Evolutionary conservation across 2,888 invertebrate genomes (phyloP).

Genomic region (Tricholauxania praeusta): DNA sequence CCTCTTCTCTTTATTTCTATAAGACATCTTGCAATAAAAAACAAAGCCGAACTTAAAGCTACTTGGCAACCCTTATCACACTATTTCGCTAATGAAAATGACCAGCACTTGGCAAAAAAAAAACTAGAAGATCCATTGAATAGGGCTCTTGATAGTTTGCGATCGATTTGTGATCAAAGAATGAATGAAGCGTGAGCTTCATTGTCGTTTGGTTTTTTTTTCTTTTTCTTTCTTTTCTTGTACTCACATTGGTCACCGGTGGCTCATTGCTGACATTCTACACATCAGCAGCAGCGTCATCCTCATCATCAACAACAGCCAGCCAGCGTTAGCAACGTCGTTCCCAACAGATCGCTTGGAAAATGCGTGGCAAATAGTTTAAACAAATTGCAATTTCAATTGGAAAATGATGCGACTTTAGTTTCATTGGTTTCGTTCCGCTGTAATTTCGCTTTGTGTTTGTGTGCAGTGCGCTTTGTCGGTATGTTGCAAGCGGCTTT

Average conservation of each 20-base stretch:
- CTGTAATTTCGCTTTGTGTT: too few species aligned
- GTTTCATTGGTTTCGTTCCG: too few species aligned
- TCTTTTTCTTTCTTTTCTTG: too few species aligned
- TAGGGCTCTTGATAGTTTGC: constrained; percentile 11
- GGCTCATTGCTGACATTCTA: constrained; percentile 16
- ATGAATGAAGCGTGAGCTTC: constrained; percentile 46
- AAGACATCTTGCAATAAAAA: too few species aligned
- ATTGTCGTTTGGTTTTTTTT: constrained; percentile 41
- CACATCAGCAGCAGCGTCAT: constrained; percentile 26
- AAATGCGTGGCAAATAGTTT: constrained; percentile 53
- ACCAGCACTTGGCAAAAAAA: too few species aligned
- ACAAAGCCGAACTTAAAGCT: too few species aligned
- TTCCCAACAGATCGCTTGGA: neutral
- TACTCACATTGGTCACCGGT: neutral
- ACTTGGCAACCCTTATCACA: too few species aligned
- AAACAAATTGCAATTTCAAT: constrained; percentile 52
- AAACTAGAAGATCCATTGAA: too few species aligned
- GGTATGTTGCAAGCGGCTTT: too few species aligned
- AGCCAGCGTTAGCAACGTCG: constrained; percentile 34
- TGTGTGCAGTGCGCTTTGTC: constrained; percentile 26
- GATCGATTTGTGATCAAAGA: constrained; percentile 40
- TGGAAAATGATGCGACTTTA: constrained; percentile 43
- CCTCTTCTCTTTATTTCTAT: too few species aligned
- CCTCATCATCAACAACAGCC: constrained; percentile 41
- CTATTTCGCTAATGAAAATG: too few species aligned